phyloP scores from a whole-genome alignment of 2,797 vertebrate species.

The Melanotaenia nigrans region DNA sequence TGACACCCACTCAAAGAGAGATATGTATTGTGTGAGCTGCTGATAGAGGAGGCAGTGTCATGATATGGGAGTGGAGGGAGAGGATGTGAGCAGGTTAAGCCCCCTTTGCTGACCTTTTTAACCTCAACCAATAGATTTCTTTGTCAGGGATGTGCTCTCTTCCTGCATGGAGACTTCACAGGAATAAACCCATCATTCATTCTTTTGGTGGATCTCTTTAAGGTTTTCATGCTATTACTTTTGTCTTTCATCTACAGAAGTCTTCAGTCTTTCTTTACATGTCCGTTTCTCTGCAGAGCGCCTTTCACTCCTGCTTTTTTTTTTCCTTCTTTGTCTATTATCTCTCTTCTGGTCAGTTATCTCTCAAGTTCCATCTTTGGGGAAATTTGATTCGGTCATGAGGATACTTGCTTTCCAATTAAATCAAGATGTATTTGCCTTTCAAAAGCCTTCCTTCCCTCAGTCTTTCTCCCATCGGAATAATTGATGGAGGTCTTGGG shows the following conservation, averaged over 20 bases:
- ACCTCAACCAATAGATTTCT: conserved; percentile 46
- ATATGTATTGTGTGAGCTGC: conserved; percentile 13
- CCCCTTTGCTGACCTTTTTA: conserved; percentile 24
- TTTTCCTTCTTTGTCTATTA: conserved; percentile 33
- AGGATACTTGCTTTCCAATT: conserved; percentile 84
- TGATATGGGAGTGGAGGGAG: conserved; percentile 33
- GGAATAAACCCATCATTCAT: conserved; percentile 37
- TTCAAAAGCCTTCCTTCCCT: conserved; percentile 80
- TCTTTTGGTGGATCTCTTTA: conserved; percentile 23
- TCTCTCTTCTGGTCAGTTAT: conserved; percentile 48
- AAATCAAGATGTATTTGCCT: conserved; percentile 88
- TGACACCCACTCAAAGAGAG: conserved; percentile 15
- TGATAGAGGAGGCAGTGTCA: conserved; percentile 20
- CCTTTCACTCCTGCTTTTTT: conserved; percentile 7
- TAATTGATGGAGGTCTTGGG: conserved; percentile 86
- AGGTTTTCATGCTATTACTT: conserved; percentile 20
- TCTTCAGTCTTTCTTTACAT: conserved; percentile 19
- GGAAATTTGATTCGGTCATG: conserved; percentile 77
- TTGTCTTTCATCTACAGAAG: conserved; percentile 16
- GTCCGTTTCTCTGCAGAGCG: conserved; percentile 14
- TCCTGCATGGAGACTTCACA: conserved; percentile 22
- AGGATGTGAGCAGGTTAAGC: conserved; percentile 38
- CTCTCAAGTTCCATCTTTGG: conserved; percentile 65
- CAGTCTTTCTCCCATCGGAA: conserved; percentile 76
- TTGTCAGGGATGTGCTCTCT: conserved; percentile 23